phyloP scores from a whole-genome alignment of 2,888 invertebrate species.

The Drosophila borborema region DNA sequence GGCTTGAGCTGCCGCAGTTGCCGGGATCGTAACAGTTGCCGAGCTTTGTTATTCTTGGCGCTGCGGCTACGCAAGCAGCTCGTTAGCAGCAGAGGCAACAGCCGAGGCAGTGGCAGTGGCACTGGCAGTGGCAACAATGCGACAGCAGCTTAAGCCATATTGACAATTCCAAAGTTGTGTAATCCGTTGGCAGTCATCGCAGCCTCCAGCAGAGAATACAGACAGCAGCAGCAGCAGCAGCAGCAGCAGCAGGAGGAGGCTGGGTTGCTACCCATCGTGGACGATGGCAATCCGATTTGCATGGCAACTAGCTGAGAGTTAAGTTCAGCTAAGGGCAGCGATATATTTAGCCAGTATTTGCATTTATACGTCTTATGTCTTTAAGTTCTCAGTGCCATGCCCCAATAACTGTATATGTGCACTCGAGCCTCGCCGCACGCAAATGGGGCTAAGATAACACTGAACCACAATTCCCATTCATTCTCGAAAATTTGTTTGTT shows the following conservation, averaged over 20 bases:
- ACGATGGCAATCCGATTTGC: conserved; percentile 58
- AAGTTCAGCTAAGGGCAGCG: conserved; percentile 47
- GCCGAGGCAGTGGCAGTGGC: conserved; percentile 4
- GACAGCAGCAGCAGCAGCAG: conserved; percentile 11
- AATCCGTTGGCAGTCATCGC: conserved; percentile 37
- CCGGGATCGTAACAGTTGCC: conserved; percentile 6
- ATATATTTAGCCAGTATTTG: conserved; percentile 74
- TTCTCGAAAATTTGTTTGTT: conserved; percentile 52
- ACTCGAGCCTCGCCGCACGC: conserved; percentile 25
- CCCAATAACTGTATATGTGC: conserved; percentile 45
- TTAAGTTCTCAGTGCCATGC: conserved; percentile 46
- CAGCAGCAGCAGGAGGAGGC: conserved; percentile 4
- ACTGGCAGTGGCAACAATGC: conserved; percentile 44
- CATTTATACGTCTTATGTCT: conserved; percentile 73
- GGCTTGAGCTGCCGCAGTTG: conserved; percentile 7
- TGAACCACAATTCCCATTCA: conserved; percentile 33
- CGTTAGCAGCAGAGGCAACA: conserved; percentile 47
- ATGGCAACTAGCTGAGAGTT: conserved; percentile 39
- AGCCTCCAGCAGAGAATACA: conserved; percentile 8
- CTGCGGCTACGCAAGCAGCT: conserved; percentile 65
- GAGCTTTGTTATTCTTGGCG: conserved; percentile 72
- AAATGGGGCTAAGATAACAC: conserved; percentile 48
- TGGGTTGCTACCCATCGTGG: neutral
- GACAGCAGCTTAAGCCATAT: conserved; percentile 62
- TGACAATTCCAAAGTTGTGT: conserved; percentile 61